These are phyloP conservation scores for Fragum fragum DNA, from an alignment of 2,888 invertebrate genomes.

Conservation along the genomic window DNA sequence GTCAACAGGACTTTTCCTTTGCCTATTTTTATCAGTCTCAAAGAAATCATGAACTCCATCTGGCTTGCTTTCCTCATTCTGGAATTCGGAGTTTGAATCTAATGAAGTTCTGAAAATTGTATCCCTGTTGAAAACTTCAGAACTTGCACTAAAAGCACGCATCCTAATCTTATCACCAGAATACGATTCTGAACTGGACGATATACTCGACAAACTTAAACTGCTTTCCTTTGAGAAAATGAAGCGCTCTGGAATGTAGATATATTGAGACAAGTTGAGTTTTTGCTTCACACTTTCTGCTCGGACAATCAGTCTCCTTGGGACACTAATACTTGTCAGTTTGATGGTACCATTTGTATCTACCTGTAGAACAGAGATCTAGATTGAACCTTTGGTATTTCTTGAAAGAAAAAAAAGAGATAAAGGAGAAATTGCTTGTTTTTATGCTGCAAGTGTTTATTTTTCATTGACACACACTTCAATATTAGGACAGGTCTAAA, in stretches of 20 bases:
- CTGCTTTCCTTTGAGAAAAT: constrained; percentile 36
- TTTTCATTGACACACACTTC: too few relatives aligned
- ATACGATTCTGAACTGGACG: neutral
- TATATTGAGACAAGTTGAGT: constrained; percentile 36
- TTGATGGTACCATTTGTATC: constrained; percentile 60
- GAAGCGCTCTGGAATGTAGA: constrained; percentile 52
- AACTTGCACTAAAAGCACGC: neutral
- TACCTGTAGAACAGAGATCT: constrained; percentile 63
- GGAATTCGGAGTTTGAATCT: neutral
- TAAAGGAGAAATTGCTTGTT: too few relatives aligned
- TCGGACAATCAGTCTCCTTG: constrained; percentile 36
- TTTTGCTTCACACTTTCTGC: constrained; percentile 20
- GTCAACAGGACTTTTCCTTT: neutral
- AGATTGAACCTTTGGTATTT: too few relatives aligned
- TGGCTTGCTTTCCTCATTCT: neutral
- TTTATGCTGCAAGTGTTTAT: too few relatives aligned
- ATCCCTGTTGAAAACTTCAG: neutral
- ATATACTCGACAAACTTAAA: neutral
- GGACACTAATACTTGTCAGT: constrained; percentile 72
- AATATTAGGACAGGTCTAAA: too few relatives aligned
- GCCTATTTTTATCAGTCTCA: neutral
- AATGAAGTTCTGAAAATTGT: neutral
- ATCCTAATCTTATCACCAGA: neutral
- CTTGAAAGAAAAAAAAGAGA: too few relatives aligned
- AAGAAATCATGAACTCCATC: neutral